These are phyloP conservation scores for Pygoscelis adeliae DNA, from an alignment of 2,113 vertebrate genomes.

Conservation along the genomic window DNA sequence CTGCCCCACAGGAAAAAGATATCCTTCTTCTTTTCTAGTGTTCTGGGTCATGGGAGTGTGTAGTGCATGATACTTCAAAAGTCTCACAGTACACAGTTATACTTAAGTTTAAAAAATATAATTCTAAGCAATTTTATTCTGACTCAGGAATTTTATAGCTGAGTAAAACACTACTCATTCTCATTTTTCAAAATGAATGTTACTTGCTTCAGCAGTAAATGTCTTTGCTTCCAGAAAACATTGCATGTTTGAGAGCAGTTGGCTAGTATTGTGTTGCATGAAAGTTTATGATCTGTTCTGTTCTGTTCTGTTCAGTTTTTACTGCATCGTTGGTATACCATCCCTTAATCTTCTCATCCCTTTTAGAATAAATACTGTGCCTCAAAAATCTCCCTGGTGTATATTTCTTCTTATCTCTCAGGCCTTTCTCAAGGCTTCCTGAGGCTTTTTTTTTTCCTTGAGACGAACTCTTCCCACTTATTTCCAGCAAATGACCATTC, in stretches of 20 bases:
- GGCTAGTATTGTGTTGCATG: not conserved
- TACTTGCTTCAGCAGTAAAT: not conserved
- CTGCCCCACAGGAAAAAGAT: not conserved
- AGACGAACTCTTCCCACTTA: not conserved
- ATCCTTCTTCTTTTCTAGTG: not conserved
- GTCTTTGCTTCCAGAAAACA: not conserved
- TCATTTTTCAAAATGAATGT: not conserved
- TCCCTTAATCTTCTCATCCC: not conserved
- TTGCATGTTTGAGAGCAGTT: not conserved
- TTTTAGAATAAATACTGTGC: not conserved
- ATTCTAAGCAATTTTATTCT: not conserved
- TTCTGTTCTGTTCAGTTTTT: not conserved
- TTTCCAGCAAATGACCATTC: not conserved
- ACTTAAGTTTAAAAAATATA: not conserved
- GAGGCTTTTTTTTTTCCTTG: not conserved
- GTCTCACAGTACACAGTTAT: not conserved
- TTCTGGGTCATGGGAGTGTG: not conserved
- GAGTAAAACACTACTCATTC: not conserved
- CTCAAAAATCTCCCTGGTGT: not conserved
- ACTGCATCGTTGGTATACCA: not conserved
- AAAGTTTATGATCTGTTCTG: not conserved
- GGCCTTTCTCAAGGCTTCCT: not conserved
- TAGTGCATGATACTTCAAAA: not conserved
- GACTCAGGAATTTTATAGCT: not conserved
- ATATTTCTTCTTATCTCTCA: not conserved